phyloP scores from a whole-genome alignment of 1,140 invertebrate genomes.

The Drosophila carrolli region DNA sequence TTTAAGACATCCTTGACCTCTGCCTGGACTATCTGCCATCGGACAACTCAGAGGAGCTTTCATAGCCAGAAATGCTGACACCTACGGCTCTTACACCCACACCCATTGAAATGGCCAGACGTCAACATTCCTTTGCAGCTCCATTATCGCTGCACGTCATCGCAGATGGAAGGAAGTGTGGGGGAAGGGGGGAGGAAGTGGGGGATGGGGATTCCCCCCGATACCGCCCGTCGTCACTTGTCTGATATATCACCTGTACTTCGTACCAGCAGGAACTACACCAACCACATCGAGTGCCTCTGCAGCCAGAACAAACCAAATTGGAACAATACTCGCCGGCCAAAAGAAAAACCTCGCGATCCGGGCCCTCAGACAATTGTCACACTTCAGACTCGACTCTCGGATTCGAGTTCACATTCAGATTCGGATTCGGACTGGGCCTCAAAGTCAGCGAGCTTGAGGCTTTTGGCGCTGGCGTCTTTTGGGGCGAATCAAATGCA shows the following conservation, averaged over 20 bases:
- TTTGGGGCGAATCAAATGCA: slow-evolving; percentile 74
- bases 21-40: slow-evolving; percentile 30
- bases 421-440: slow-evolving; percentile 5
- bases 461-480: slow-evolving; percentile 49
- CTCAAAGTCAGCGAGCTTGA: slow-evolving; percentile 31
- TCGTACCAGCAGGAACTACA: slow-evolving; percentile 23
- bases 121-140: slow-evolving; percentile 69
- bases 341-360: slow-evolving; percentile 30
- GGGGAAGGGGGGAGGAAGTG: slow-evolving; percentile 11
- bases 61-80: slow-evolving; percentile 53
- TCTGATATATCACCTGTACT: slow-evolving; percentile 81
- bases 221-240: slow-evolving; percentile 76
- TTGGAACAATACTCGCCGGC: slow-evolving; percentile 66
- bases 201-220: slow-evolving; percentile 5
- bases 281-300: slow-evolving; percentile 11
- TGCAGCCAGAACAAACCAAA: slow-evolving; percentile 62
- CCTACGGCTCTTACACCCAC: slow-evolving; percentile 58
- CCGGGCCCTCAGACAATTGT: slow-evolving; percentile 68
- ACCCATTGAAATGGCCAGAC: slow-evolving; percentile 57
- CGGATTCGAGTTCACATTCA: slow-evolving; percentile 9
- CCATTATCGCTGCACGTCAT: slow-evolving; percentile 78
- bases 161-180: slow-evolving; percentile 23
- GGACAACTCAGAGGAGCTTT: slow-evolving; percentile 21
- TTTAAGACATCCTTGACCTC: slow-evolving; percentile 67
- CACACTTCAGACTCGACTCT: slow-evolving; percentile 40